These are phyloP conservation scores for Pandemis corylana DNA, from an alignment of 2,888 invertebrate species.

Conservation along the genomic window DNA sequence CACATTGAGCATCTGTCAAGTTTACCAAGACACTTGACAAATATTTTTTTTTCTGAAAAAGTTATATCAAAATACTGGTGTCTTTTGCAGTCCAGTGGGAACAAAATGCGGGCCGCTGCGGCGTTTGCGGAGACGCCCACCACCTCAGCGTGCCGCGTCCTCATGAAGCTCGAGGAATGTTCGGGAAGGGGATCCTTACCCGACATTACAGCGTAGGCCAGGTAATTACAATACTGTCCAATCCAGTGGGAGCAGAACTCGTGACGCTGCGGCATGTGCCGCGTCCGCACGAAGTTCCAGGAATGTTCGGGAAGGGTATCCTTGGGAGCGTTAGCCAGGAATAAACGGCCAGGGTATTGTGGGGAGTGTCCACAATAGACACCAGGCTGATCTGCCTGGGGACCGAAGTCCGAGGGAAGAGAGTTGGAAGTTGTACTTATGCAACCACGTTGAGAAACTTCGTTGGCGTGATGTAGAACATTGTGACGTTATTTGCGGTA, in stretches of 20 bases:
- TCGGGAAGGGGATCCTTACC: conserved; percentile 93
- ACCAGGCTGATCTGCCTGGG: not conserved
- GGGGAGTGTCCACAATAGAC: too few species aligned
- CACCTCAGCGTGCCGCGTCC: conserved; percentile 89
- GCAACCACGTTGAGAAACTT: not conserved
- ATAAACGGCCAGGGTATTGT: too few species aligned
- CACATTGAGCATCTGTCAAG: too few species aligned
- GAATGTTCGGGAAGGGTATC: too few species aligned
- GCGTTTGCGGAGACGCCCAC: conserved; percentile 95
- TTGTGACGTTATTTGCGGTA: too few species aligned
- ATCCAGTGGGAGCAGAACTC: conserved; percentile 83
- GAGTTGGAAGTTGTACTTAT: not conserved
- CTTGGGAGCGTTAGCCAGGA: too few species aligned
- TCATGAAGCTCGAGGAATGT: conserved; percentile 95
- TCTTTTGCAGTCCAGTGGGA: conserved; percentile 92
- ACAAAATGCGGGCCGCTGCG: conserved; percentile 93
- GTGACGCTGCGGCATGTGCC: too few species aligned
- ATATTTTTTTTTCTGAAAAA: too few species aligned
- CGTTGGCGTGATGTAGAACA: not conserved
- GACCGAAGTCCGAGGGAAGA: not conserved
- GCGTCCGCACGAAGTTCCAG: conserved; percentile 95
- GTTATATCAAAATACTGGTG: too few species aligned
- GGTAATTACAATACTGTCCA: conserved; percentile 67
- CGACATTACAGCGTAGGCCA: conserved; percentile 93
- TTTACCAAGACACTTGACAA: too few species aligned